A percentile compares a stretch with the other conserved stretches of the same genome.
Evolutionary conservation across 2,888 invertebrate genomes (phyloP).

Genomic region (Sycophila texana): DNA sequence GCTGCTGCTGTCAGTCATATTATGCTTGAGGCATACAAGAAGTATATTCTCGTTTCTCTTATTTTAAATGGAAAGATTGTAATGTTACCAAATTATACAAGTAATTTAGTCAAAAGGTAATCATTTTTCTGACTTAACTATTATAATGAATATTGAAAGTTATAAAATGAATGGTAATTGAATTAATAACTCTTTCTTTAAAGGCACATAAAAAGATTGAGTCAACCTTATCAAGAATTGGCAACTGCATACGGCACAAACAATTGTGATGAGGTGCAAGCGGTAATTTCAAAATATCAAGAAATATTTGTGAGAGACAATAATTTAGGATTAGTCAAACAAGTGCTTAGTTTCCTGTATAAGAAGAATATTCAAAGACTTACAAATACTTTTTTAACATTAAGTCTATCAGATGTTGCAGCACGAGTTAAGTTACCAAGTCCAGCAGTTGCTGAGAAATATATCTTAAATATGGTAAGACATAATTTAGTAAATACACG

Average conservation of each 20-base stretch:
- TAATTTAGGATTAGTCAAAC: conserved; percentile 86
- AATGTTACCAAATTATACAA: conserved; percentile 91
- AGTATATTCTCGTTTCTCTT: conserved; percentile 93
- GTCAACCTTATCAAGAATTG: conserved; percentile 92
- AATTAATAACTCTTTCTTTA: background rate
- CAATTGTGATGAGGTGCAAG: conserved; percentile 83
- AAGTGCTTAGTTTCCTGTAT: conserved; percentile 92
- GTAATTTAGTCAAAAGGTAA: conserved; percentile 86
- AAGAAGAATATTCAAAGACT: conserved; percentile 97
- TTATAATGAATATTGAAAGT: background rate
- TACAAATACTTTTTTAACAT: conserved; percentile 94
- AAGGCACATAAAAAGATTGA: conserved; percentile 89
- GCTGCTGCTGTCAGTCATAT: conserved; percentile 96
- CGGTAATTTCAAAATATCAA: conserved; percentile 85
- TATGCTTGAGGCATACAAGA: conserved; percentile 98
- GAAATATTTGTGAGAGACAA: conserved; percentile 88
- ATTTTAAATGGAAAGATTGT: conserved; percentile 93
- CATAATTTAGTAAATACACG: background rate
- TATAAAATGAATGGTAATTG: too few species aligned
- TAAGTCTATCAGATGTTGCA: conserved; percentile 92
- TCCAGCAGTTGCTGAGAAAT: conserved; percentile 92
- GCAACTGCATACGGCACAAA: conserved; percentile 87
- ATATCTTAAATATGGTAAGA: conserved; percentile 94
- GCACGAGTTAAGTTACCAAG: conserved; percentile 90
- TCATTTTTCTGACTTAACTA: background rate